These are phyloP conservation scores for Carposina sasakii DNA, from an alignment of 1,140 invertebrate species.

Conservation along the genomic window DNA sequence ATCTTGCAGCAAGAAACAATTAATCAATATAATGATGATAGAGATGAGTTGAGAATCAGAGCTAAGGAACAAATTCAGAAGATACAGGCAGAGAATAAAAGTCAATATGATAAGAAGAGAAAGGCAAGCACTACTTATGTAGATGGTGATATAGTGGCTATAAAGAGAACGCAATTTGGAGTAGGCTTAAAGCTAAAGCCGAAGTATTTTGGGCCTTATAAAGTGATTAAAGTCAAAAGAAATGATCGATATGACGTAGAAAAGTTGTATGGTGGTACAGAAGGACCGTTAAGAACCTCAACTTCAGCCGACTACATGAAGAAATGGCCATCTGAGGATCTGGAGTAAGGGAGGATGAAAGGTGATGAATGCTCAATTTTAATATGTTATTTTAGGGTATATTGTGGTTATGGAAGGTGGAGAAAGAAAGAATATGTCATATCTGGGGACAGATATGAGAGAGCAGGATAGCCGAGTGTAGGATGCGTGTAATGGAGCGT, in stretches of 20 bases:
- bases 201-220: constrained; percentile 2
- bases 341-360: too few species aligned
- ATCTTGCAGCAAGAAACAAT: background rate
- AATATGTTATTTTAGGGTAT: too few species aligned
- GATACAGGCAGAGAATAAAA: constrained; percentile 12
- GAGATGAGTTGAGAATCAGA: constrained; percentile 8
- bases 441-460: too few species aligned
- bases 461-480: too few species aligned
- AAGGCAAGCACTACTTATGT: background rate
- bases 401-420: too few species aligned
- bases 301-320: constrained; percentile 1
- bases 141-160: background rate
- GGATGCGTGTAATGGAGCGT: too few species aligned
- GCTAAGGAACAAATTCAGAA: constrained; percentile 7
- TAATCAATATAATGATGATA: background rate
- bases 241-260: constrained; percentile 3
- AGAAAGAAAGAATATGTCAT: too few species aligned
- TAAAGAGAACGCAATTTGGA: background rate
- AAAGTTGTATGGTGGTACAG: background rate
- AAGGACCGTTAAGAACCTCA: background rate
- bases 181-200: too few species aligned
- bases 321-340: background rate
- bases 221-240: background rate
- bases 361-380: too few species aligned
- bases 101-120: background rate